Conservation (phyloP, 2,113 vertebrate species). For the Globicephala melas region DNA sequence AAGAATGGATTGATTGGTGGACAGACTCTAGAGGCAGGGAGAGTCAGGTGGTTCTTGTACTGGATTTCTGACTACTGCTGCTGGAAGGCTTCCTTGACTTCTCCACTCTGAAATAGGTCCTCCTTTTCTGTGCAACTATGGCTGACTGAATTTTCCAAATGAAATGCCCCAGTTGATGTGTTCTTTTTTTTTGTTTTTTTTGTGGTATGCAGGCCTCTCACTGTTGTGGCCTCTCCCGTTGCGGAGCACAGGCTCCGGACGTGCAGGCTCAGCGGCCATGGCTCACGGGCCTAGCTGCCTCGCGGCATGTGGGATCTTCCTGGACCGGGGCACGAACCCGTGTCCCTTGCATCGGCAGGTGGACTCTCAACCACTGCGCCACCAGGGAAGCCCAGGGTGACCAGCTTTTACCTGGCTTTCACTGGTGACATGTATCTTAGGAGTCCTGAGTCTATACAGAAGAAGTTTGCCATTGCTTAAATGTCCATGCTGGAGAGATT, state of each 20-base stretch:
- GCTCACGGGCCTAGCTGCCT: no score
- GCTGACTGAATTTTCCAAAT: background rate
- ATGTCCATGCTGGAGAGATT: background rate
- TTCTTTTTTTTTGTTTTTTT: background rate
- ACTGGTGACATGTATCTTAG: background rate
- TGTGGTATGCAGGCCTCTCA: no score
- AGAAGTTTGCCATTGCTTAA: background rate
- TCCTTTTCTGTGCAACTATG: background rate
- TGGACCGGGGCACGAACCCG: rapidly evolving
- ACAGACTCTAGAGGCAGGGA: background rate
- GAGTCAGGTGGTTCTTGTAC: background rate
- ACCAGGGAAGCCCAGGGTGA: no score
- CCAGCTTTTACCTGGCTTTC: background rate
- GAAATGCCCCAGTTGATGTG: background rate
- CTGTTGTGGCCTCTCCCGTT: no score
- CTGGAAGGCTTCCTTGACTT: background rate
- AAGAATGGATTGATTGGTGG: background rate
- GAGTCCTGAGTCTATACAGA: background rate
- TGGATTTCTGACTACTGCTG: background rate
- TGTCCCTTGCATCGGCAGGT: no score
- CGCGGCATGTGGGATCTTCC: no score
- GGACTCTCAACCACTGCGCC: no score
- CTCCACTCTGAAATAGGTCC: background rate
- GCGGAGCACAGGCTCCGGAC: no score
- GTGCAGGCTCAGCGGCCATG: no score